Conservation (phyloP, 2,113 vertebrate species). For the Crotophaga sulcirostris region DNA sequence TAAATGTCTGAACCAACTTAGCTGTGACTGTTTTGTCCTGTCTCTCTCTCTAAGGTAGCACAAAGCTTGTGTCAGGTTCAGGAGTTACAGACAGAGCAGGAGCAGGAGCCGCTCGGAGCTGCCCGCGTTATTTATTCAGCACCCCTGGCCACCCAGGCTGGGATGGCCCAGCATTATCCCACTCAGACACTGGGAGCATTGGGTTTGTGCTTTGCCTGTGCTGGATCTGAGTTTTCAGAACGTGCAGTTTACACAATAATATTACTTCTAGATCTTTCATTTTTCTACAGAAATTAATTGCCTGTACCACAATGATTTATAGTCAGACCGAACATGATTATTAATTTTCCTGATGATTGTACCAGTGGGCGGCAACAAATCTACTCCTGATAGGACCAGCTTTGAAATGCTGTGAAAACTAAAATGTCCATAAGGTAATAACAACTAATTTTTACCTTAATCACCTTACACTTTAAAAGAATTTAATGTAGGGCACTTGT, state of each 20-base stretch:
- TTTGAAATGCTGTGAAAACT: conserved; percentile 85
- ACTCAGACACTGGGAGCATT: conserved; percentile 64
- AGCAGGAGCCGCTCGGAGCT: conserved; percentile 9
- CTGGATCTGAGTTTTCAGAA: conserved; percentile 82
- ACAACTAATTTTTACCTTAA: conserved; percentile 93
- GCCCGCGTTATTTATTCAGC: conserved; percentile 57
- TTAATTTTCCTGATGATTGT: conserved; percentile 98
- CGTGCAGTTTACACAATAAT: conserved; percentile 84
- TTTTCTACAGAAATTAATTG: conserved; percentile 93
- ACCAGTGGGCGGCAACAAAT: conserved; percentile 90
- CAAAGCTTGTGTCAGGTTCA: neutral
- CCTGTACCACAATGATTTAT: conserved; percentile 95
- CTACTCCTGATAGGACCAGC: conserved; percentile 80
- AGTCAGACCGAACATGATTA: conserved; percentile 90
- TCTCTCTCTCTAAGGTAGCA: conserved; percentile 7
- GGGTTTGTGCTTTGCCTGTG: conserved; percentile 66
- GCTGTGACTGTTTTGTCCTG: neutral
- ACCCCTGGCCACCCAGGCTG: conserved; percentile 42
- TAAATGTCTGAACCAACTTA: neutral
- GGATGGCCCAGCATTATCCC: conserved; percentile 63
- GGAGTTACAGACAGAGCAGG: neutral
- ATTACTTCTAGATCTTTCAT: conserved; percentile 88
- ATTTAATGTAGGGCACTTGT: conserved; percentile 86
- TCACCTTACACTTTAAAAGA: conserved; percentile 90
- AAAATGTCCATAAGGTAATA: conserved; percentile 90